Base-by-base conservation (phyloP, 2,888 invertebrate species). In the Diarsia brunnea region DNA sequence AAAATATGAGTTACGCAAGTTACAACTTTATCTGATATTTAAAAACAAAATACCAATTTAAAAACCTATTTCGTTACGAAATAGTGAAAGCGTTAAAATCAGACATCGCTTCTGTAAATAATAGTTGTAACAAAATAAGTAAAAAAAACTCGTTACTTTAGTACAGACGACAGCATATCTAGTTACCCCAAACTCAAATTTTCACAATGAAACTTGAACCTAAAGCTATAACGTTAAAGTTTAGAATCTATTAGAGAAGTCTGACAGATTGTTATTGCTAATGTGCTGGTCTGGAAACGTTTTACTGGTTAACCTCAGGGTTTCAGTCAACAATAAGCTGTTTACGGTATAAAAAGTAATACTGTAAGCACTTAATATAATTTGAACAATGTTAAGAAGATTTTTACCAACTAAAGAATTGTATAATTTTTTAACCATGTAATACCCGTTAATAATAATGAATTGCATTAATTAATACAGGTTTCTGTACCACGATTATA, bases 41-140 rank as follows among this genome's bases (percentile, higher is more conserved):
- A 63, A 68, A 73, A 55, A 58, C 21, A 75, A 81, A 72, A 47
- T 61, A 74, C 14, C 51, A 55, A 43, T 63, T 67, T 63, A 60
- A 73, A 51, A 79, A 64, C 73, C 73, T 53, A 68, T 68, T 47
- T 53, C 58, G 63, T 87, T 82, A 78, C 64, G 75, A 70, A 78
- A 78, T 27, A 69, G 84, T 75, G 87, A 86, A 86, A 88, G 88
- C 74, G 88, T 79, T 60, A 47, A 70, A 86, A 88, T 86, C 78
- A 77, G 38, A 71, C 64, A 63, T 69, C 55, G 65, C 74, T 71
- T 69, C 73, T 75, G 72, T 75, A 75, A 80, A 86, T 82, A 89
- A 89, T 81, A 51, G 76, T 63, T 64, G 24, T 70, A 76, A 66
- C 47, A 69, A 73, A 78, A 82, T 47, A 12, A 5, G 47, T 38